These are phyloP conservation scores for Steatocranus sp. DNA, from an alignment of 2,797 vertebrate species.

Conservation along the genomic window DNA sequence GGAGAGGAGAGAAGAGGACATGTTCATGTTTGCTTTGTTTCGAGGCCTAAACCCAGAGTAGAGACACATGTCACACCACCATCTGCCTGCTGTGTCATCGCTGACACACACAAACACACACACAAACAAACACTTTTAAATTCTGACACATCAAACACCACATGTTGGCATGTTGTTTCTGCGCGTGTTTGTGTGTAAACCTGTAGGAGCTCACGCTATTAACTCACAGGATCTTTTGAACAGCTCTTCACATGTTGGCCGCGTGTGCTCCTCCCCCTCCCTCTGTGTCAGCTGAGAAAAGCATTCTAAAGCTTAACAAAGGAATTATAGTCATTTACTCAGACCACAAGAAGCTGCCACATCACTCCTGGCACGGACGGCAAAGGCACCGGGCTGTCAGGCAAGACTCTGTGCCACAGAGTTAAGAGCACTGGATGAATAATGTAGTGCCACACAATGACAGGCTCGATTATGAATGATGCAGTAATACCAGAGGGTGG, in stretches of 20 bases:
- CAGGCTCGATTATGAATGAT: constrained; percentile 58
- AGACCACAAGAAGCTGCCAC: not conserved
- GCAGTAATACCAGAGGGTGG: constrained; percentile 29
- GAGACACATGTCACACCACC: constrained; percentile 45
- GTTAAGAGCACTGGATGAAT: constrained; percentile 48
- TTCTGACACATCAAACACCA: not conserved
- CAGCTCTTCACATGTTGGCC: constrained; percentile 15
- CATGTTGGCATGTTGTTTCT: not conserved
- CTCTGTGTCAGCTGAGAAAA: constrained; percentile 47
- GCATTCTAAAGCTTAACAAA: constrained; percentile 43
- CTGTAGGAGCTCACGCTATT: constrained; percentile 14
- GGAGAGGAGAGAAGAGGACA: not conserved
- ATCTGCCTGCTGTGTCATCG: constrained; percentile 53
- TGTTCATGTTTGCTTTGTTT: constrained; percentile 22
- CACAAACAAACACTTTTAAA: not conserved
- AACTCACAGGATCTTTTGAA: constrained; percentile 4
- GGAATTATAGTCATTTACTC: constrained; percentile 41
- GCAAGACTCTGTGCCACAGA: constrained; percentile 14
- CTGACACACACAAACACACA: not conserved
- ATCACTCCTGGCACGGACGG: not conserved
- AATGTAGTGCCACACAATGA: constrained; percentile 53
- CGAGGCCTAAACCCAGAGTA: constrained; percentile 31
- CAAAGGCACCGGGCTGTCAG: not conserved
- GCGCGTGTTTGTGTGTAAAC: not conserved
- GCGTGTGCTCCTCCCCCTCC: not conserved